These are phyloP conservation scores for Orussus abietinus DNA, from an alignment of 1,140 invertebrate species.

Conservation along the genomic window DNA sequence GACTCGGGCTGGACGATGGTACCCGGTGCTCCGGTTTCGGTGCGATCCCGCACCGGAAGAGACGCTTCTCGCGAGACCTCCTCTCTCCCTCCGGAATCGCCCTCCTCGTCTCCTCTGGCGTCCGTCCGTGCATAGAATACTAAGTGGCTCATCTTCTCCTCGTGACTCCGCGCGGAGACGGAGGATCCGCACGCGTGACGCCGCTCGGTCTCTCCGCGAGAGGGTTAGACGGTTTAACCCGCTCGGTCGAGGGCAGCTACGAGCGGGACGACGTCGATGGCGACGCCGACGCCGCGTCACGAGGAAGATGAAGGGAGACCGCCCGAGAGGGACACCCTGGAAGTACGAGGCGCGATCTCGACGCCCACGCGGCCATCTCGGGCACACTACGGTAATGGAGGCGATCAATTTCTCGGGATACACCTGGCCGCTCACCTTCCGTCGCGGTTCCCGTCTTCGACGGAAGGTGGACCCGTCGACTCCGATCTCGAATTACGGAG, in stretches of 20 bases:
- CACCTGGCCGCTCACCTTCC: too few species aligned
- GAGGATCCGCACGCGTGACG: constrained; percentile 1
- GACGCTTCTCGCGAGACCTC: background rate
- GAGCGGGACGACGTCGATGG: constrained; percentile 2
- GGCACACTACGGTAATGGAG: too few species aligned
- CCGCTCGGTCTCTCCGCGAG: constrained; percentile 2
- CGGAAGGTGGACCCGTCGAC: too few species aligned
- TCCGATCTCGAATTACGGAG: too few species aligned
- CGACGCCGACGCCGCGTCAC: background rate
- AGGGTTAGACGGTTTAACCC: constrained; percentile 22
- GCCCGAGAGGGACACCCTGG: background rate
- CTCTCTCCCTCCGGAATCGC: background rate
- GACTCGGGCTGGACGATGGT: too few species aligned
- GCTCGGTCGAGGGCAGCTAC: constrained; percentile 17
- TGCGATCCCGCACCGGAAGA: background rate
- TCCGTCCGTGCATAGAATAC: constrained; percentile 13
- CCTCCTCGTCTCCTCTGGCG: constrained; percentile 8
- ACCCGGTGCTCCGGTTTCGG: too few species aligned
- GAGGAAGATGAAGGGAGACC: background rate
- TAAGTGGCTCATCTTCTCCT: constrained; percentile 17
- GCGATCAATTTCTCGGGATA: too few species aligned
- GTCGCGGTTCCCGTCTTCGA: too few species aligned
- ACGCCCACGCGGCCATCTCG: too few species aligned
- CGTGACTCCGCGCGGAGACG: constrained; percentile 10
- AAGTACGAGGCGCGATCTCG: too few species aligned